Evolutionary conservation across 2,113 vertebrate species (phyloP), one percentile per base, ranked within the genome.

Genomic region (Pelusios castaneus): DNA sequence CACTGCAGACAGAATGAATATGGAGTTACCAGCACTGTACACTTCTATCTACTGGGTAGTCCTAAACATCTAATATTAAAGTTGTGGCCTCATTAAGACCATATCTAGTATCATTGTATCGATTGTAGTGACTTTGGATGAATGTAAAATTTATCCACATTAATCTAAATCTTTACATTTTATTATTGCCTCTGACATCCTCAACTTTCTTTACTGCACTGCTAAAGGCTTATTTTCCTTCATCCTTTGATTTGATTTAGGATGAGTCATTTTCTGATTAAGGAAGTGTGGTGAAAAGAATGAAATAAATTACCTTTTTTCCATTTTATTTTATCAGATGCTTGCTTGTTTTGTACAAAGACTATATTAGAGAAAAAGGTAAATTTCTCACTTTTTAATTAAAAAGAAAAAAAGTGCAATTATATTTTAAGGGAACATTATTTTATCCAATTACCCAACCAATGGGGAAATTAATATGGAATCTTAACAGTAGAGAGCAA

Each of bases 321-420:
- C 70, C 82, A 76, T 85, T 70, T 43, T 34, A 81, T 88, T 78
- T 93, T 94, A 93, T 96, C 93, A 96, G 91, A 91, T 90, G 16
- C 85, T 94, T 91, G 4, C 9, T 87, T 87, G 85, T 82, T 38
- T 63, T 76, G n/a, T 4, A 34, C 78, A 83, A 67, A 88, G 51
- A 85, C 87, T 90, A 87, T 94, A 95, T 87, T 93, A 92, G 27
- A 76, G 51, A 89, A 85, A 85, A 93, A 94, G 73, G 10, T 67
- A 82, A 94, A 92, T 75, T 93, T 29, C 14, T 90, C 6, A 58
- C 34, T 86, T 85, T 94, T 97, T 94, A 96, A 95, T 96, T 94
- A 94, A 75, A 84, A 85, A 29, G 34, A 82, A 5, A 86, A 87
- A 91, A 85, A 29, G 4, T 92, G 10, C 1, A 1, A 19, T 81